Base-by-base conservation (phyloP, 1,140 invertebrate genomes). In the Diorhabda sublineata region DNA sequence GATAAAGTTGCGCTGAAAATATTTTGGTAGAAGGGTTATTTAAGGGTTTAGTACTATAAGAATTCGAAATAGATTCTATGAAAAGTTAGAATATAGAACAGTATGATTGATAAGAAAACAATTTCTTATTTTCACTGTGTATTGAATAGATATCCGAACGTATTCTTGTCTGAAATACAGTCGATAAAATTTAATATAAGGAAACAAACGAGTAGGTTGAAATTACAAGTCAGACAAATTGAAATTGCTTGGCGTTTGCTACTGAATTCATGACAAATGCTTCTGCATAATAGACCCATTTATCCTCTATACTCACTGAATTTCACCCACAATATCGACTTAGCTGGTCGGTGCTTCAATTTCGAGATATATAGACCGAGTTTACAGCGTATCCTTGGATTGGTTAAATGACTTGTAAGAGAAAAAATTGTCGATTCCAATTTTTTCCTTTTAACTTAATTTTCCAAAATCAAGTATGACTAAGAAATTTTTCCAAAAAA, bases 161-260 rank as follows among this genome's bases (percentile, higher is more conserved):
- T 62, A 44, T 62, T 62, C 61, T 44, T 62, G 61, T 42, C 2
- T 42, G 26, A 7, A 43, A 61, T 9, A 42, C 61, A 62, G 44
- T 11, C 61, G 44, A 62, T 62, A 44, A 62, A 41, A 62, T 62
- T 62, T 62, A 62, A 62, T 62, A 62, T 62, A 62, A 62, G 61
- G 61, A 62, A 62, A 62, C 61, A 62, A 62, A 62, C 44, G 61
- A 62, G 61, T 62, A 62, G 61, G 61, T 62, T 62, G 45, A 62
- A 62, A 62, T 62, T 62, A 62, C 61, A 42, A 62, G 61, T 44
- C 61, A 43, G 61, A 62, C 61, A 62, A 62, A 62, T 62, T 62
- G 61, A 44, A 62, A 62, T 62, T 44, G 61, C 61, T 8, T 45
- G 7, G 42, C 43, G 44, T 62, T 62, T 62, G 61, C 61, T 11